A percentile compares a stretch with the other conserved stretches of the same genome.
Conservation (phyloP, 1,140 invertebrate genomes). For the Drosophila ohnishii region DNA sequence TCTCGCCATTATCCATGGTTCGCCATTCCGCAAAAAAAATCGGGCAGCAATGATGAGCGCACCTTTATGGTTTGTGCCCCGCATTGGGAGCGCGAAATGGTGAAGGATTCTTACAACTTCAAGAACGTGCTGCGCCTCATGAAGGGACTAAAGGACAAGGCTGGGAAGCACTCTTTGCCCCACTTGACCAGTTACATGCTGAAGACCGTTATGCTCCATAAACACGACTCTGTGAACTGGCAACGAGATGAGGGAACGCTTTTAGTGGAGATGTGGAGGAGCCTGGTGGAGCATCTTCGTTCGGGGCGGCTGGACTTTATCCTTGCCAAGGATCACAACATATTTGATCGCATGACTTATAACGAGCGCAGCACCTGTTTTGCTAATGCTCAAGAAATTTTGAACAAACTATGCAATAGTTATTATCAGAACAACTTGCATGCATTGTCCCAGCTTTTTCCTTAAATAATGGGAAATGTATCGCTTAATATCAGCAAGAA, state of each 20-base stretch:
- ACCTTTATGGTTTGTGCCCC: conserved; percentile 46
- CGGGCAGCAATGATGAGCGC: background rate
- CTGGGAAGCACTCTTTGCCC: background rate
- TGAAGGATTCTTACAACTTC: conserved; percentile 25
- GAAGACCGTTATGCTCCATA: conserved; percentile 36
- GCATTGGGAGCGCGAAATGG: conserved; percentile 41
- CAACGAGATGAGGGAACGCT: conserved; percentile 3
- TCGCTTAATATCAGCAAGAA: background rate
- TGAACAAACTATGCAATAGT: background rate
- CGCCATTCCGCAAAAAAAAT: conserved; percentile 27
- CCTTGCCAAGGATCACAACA: conserved; percentile 15
- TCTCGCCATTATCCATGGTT: conserved; percentile 11
- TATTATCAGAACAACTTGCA: background rate
- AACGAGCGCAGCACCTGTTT: background rate
- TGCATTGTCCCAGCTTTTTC: background rate
- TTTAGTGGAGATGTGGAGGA: conserved; percentile 23
- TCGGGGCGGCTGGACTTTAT: conserved; percentile 1
- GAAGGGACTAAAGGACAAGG: conserved; percentile 35
- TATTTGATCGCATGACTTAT: conserved; percentile 32
- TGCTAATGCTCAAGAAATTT: background rate
- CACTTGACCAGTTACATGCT: conserved; percentile 51
- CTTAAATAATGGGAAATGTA: background rate
- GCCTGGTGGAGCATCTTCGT: conserved; percentile 5
- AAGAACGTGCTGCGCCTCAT: conserved; percentile 45
- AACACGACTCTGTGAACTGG: background rate